These are phyloP conservation scores for Paramormyrops hopkinsi DNA, from an alignment of 2,797 vertebrate species.

Conservation along the genomic window DNA sequence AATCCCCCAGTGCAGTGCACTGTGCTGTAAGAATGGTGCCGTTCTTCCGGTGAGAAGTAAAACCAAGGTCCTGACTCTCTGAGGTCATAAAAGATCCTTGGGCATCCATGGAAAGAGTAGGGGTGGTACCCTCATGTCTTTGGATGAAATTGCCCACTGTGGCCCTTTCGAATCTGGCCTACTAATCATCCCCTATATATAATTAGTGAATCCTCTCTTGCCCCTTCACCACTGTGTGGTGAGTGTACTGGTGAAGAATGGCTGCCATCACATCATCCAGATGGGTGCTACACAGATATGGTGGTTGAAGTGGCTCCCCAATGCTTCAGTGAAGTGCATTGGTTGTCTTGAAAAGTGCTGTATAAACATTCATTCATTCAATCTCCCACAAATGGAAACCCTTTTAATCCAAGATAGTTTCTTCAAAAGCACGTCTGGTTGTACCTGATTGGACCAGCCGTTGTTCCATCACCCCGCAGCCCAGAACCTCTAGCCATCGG, in stretches of 20 bases:
- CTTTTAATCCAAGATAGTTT: background rate
- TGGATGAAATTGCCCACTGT: background rate
- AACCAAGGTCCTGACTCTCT: background rate
- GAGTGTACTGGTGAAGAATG: background rate
- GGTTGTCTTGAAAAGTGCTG: background rate
- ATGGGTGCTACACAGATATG: background rate
- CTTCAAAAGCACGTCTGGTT: constrained; percentile 60
- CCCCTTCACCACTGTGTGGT: background rate
- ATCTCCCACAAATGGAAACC: background rate
- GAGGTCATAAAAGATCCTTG: background rate
- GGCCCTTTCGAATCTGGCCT: background rate
- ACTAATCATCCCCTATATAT: background rate
- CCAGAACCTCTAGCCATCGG: constrained; percentile 89
- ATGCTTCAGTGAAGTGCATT: background rate
- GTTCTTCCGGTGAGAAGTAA: background rate
- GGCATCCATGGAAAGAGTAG: background rate
- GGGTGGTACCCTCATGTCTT: background rate
- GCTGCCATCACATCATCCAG: background rate
- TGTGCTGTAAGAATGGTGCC: background rate
- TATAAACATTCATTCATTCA: background rate
- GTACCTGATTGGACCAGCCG: constrained; percentile 82
- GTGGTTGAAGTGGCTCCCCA: background rate
- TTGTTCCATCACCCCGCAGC: constrained; percentile 94
- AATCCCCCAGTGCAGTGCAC: background rate
- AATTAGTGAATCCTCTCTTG: background rate